Evolutionary conservation across 1,140 invertebrate species (phyloP).

Genomic region (Agrilus planipennis): DNA sequence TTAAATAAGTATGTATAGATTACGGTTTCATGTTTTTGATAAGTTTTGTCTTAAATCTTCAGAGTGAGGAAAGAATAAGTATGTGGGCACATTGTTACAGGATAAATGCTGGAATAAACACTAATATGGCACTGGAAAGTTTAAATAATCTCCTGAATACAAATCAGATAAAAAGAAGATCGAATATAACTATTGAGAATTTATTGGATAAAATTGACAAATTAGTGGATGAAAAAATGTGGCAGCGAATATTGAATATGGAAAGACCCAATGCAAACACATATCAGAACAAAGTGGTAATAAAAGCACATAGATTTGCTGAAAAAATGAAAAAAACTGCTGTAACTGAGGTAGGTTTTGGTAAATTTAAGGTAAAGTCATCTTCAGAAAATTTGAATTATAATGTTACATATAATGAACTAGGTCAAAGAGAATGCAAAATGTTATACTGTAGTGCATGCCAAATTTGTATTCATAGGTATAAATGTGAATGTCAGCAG

Average conservation of each 20-base stretch:
- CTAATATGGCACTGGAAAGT: slow-evolving; percentile 15
- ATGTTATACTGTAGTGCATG: slow-evolving; percentile 10
- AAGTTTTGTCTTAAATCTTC: slow-evolving; percentile 15
- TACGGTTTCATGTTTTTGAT: no score
- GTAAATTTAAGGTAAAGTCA: slow-evolving; percentile 12
- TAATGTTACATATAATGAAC: no score
- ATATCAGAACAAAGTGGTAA: slow-evolving; percentile 11
- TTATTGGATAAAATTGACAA: slow-evolving; percentile 12
- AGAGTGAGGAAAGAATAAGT: slow-evolving; percentile 13
- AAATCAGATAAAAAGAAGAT: slow-evolving; percentile 9
- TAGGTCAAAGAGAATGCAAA: slow-evolving; percentile 13
- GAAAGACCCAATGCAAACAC: slow-evolving; percentile 14
- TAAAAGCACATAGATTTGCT: slow-evolving; percentile 10
- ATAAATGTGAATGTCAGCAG: slow-evolving; percentile 10
- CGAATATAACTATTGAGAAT: slow-evolving; percentile 9
- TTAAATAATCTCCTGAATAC: slow-evolving; percentile 13
- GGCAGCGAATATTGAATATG: slow-evolving; percentile 10
- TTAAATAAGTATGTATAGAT: slow-evolving; percentile 10
- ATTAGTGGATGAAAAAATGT: slow-evolving; percentile 14
- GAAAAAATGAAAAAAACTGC: slow-evolving; percentile 9
- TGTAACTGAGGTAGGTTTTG: slow-evolving; percentile 8
- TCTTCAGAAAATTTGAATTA: no score
- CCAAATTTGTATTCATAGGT: slow-evolving; percentile 13
- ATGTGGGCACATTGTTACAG: slow-evolving; percentile 17
- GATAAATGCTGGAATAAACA: slow-evolving; percentile 14